Base-by-base conservation (phyloP, 2,113 vertebrate species). In the Arothron firmamentum region DNA sequence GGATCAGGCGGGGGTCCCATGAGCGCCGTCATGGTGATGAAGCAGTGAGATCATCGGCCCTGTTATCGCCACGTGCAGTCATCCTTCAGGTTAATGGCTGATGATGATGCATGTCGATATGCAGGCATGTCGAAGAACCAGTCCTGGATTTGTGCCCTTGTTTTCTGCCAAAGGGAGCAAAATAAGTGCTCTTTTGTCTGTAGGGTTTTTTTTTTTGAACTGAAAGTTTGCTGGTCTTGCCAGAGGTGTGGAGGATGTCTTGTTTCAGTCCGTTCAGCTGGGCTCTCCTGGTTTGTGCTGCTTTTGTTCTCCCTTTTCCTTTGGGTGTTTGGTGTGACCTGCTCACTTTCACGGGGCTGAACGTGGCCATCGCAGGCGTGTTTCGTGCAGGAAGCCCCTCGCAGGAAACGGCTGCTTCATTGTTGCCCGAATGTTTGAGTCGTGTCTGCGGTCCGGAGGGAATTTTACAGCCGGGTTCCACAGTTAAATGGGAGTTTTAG, bases 311-410 rank as follows among this genome's bases (percentile, higher is more conserved):
- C 20, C 59, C 47, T 73, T 59, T 81, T 74, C 77, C 76, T 71
- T 63, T 43, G 19, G 50, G 65, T 77, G 49, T 75, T 75, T 66
- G 69, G 57, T 68, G 64, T 88, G 83, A 87, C 77, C 82, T 83
- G 83, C 75, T 80, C 65, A 66, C 65, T 85, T 84, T 76, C 76
- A 77, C 77, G 77, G 71, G 48, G 65, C 56, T 78, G 57, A 73
- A 80, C 60, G 58, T 50, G 56, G 67, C 59, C 74, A 82, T 71
- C 68, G 60, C 59, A 67, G 70, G 76, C 71, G 81, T 77, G 75
- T 60, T 70, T 74, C 51, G 75, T 77, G 76, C 84, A 90, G 88
- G 86, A 90, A 88, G 82, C 67, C 5, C 61, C 72, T 71, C 78
- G 65, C 85, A 88, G 89, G 89, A 90, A 88, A 82, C 58, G 38